A percentile compares a stretch with the other conserved stretches of the same genome.
phyloP scores from a whole-genome alignment of 2,888 invertebrate species.

The Coremacera marginata region DNA sequence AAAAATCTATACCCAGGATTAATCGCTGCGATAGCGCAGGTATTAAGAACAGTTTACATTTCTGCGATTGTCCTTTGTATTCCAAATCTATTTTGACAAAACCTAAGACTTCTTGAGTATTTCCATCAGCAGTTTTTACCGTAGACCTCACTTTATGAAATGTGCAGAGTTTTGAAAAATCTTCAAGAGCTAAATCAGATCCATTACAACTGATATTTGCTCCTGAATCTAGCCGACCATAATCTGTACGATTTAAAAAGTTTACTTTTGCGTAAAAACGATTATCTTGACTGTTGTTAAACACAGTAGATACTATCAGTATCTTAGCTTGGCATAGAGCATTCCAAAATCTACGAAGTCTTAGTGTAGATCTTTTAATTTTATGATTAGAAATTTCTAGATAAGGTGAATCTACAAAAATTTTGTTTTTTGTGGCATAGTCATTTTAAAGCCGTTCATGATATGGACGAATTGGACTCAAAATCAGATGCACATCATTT shows the following conservation, averaged over 20 bases:
- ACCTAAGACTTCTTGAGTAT: no score
- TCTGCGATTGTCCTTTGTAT: no score
- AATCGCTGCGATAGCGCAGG: no score
- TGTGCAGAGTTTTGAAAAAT: background rate
- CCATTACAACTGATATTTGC: background rate
- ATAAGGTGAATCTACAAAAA: background rate
- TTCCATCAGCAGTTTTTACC: background rate
- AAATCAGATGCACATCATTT: background rate
- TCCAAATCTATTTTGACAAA: no score
- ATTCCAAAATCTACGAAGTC: slow-evolving; percentile 20
- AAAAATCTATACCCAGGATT: no score
- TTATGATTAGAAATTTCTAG: background rate
- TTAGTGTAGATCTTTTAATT: slow-evolving; percentile 23
- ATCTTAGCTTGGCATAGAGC: background rate
- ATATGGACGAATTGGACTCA: background rate
- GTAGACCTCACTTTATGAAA: background rate
- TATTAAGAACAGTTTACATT: no score
- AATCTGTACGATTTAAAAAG: slow-evolving; percentile 10
- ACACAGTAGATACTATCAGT: slow-evolving; percentile 13
- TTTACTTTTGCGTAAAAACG: background rate
- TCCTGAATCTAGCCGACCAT: background rate
- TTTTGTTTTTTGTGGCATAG: background rate
- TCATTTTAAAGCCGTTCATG: background rate
- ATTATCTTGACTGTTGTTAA: background rate
- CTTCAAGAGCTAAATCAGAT: background rate